Conservation (phyloP, 2,113 vertebrate genomes). For the Elgaria multicarinata region DNA sequence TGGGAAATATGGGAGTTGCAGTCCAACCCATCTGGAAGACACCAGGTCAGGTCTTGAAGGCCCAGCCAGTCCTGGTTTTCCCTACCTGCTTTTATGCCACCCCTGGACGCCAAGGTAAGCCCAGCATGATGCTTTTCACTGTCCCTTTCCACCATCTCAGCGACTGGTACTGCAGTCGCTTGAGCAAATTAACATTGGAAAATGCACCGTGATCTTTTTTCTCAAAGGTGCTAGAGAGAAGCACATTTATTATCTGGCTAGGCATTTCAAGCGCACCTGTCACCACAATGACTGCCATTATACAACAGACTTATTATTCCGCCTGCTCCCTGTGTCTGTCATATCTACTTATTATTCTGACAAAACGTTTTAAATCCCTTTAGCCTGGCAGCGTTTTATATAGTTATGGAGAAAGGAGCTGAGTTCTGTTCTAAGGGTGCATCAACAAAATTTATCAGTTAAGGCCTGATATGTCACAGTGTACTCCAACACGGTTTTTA, state of each 20-base stretch:
- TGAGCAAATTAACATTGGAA: neutral
- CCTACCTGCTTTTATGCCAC: neutral
- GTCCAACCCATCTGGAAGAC: too few relatives aligned
- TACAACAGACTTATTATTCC: constrained; percentile 58
- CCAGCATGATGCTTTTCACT: neutral
- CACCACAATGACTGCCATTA: constrained; percentile 23
- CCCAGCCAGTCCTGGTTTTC: too few relatives aligned
- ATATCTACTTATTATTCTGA: constrained; percentile 70
- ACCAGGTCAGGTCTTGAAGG: neutral
- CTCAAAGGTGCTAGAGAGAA: neutral
- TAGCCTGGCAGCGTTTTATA: constrained; percentile 59
- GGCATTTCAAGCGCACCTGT: constrained; percentile 34
- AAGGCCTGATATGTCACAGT: constrained; percentile 65
- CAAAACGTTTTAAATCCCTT: constrained; percentile 72
- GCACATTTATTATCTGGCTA: neutral
- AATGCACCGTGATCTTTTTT: neutral
- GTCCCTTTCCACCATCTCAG: neutral
- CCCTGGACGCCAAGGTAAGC: neutral
- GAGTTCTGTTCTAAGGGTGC: constrained; percentile 62
- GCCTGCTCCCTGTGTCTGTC: constrained; percentile 59
- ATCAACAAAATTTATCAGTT: constrained; percentile 70
- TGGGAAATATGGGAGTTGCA: neutral
- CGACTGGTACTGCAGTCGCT: too few relatives aligned
- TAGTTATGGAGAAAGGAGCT: constrained; percentile 57
- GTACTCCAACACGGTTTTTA: constrained; percentile 70